Percentiles rank a stretch among this genome's conserved stretches.
phyloP scores from a whole-genome alignment of 2,888 invertebrate species.

The Aphidius colemani region DNA sequence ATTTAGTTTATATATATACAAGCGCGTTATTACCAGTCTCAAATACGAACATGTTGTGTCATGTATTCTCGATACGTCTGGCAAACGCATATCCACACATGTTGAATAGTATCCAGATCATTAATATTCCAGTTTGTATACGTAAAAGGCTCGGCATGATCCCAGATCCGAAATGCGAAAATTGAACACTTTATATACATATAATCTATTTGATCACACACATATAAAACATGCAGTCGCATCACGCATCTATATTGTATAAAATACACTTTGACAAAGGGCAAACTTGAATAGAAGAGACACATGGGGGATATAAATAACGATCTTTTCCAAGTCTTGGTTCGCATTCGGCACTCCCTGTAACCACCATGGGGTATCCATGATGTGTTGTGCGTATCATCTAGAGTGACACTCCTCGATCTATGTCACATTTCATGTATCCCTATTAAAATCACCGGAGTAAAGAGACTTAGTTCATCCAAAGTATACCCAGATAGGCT shows the following conservation, averaged over 20 bases:
- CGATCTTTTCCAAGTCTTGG: slow-evolving; percentile 42
- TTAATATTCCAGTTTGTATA: slow-evolving; percentile 30
- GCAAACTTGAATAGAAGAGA: slow-evolving; percentile 22
- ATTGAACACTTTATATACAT: neutral
- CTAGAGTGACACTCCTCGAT: slow-evolving; percentile 38
- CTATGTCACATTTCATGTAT: slow-evolving; percentile 50
- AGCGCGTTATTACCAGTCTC: neutral
- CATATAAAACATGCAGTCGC: too few species aligned
- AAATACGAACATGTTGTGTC: slow-evolving; percentile 3
- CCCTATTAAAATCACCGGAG: slow-evolving; percentile 27
- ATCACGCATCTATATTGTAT: too few species aligned
- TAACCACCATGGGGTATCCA: slow-evolving; percentile 34
- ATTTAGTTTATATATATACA: neutral
- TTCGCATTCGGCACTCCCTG: slow-evolving; percentile 40
- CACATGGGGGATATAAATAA: slow-evolving; percentile 43
- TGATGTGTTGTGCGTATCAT: slow-evolving; percentile 29
- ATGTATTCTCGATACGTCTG: slow-evolving; percentile 7
- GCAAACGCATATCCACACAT: neutral
- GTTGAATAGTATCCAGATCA: slow-evolving; percentile 17
- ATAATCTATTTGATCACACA: slow-evolving; percentile 3
- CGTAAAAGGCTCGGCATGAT: slow-evolving; percentile 2
- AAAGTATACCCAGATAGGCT: slow-evolving; percentile 55
- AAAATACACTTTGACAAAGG: too few species aligned
- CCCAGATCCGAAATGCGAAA: slow-evolving; percentile 4
- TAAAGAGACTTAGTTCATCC: slow-evolving; percentile 51